Evolutionary conservation across 2,888 invertebrate genomes (phyloP).

Genomic region (Camponotus fellah): DNA sequence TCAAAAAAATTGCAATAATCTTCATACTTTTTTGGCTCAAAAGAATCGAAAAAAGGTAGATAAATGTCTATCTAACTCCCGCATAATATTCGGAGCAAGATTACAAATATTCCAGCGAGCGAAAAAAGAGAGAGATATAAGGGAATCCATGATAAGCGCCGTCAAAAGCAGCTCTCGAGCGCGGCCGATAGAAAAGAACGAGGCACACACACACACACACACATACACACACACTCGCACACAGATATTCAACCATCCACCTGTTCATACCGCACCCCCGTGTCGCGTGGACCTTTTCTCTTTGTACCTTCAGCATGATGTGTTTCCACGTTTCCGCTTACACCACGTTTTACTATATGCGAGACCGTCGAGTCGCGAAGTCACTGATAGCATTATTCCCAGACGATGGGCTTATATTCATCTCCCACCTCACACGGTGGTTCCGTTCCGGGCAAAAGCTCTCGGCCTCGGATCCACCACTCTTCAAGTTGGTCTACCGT

Average conservation of each 20-base stretch:
- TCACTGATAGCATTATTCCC: slow-evolving; percentile 85
- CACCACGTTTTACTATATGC: slow-evolving; percentile 67
- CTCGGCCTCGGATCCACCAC: slow-evolving; percentile 56
- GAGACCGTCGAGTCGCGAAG: slow-evolving; percentile 79
- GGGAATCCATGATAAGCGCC: slow-evolving; percentile 20
- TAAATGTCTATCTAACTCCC: background rate
- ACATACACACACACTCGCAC: slow-evolving; percentile 16
- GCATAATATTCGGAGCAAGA: background rate
- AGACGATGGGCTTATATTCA: slow-evolving; percentile 84
- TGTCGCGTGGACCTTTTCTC: slow-evolving; percentile 53
- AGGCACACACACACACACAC: slow-evolving; percentile 44
- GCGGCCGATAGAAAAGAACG: slow-evolving; percentile 13
- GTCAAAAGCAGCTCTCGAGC: background rate
- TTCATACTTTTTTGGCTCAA: background rate
- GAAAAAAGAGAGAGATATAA: slow-evolving; percentile 12
- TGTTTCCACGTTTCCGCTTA: slow-evolving; percentile 65
- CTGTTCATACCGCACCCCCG: slow-evolving; percentile 52
- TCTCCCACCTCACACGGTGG: slow-evolving; percentile 81
- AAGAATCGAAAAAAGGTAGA: background rate
- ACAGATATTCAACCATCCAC: background rate
- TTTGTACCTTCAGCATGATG: slow-evolving; percentile 82
- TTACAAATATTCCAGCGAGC: background rate
- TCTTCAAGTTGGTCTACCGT: slow-evolving; percentile 28
- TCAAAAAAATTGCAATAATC: background rate
- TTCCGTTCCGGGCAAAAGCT: slow-evolving; percentile 76